Conservation (phyloP, 2,797 vertebrate genomes). For the Hipposideros larvatus region DNA sequence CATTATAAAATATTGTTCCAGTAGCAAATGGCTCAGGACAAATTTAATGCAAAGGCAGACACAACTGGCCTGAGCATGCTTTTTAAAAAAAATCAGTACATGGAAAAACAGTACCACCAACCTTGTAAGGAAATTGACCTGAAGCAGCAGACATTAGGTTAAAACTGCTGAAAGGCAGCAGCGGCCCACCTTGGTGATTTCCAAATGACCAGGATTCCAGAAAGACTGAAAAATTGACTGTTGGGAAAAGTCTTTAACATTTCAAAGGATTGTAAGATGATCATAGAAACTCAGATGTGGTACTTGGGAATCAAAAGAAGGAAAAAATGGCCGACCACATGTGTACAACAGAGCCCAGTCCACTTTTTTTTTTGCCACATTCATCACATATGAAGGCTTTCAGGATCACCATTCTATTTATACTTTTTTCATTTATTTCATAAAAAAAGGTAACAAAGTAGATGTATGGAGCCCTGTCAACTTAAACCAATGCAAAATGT, state of each 20-base stretch:
- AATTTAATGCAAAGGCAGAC: slow-evolving; percentile 99
- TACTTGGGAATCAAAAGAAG: slow-evolving; percentile 64
- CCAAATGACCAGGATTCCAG: slow-evolving; percentile 93
- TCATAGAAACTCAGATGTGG: slow-evolving; percentile 77
- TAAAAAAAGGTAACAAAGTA: slow-evolving; percentile 4
- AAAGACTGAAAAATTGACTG: slow-evolving; percentile 91
- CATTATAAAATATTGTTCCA: slow-evolving; percentile 96
- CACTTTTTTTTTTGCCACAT: background rate
- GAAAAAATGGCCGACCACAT: background rate
- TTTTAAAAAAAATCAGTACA: slow-evolving; percentile 90
- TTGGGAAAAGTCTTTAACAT: slow-evolving; percentile 89
- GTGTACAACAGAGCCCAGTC: background rate
- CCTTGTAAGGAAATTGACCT: slow-evolving; percentile 95
- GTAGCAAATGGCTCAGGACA: slow-evolving; percentile 94
- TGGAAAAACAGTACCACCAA: slow-evolving; percentile 96
- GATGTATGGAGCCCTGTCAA: background rate
- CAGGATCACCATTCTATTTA: background rate
- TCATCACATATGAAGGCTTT: background rate
- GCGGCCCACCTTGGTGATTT: slow-evolving; percentile 91
- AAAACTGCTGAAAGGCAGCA: slow-evolving; percentile 91
- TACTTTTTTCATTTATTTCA: background rate
- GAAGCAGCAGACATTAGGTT: slow-evolving; percentile 90
- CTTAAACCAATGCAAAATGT: slow-evolving; percentile 56
- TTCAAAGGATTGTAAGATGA: slow-evolving; percentile 82
- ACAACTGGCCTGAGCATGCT: slow-evolving; percentile 95